These are phyloP conservation scores for Aporophyla lueneburgensis DNA, from an alignment of 2,888 invertebrate species.

Conservation along the genomic window DNA sequence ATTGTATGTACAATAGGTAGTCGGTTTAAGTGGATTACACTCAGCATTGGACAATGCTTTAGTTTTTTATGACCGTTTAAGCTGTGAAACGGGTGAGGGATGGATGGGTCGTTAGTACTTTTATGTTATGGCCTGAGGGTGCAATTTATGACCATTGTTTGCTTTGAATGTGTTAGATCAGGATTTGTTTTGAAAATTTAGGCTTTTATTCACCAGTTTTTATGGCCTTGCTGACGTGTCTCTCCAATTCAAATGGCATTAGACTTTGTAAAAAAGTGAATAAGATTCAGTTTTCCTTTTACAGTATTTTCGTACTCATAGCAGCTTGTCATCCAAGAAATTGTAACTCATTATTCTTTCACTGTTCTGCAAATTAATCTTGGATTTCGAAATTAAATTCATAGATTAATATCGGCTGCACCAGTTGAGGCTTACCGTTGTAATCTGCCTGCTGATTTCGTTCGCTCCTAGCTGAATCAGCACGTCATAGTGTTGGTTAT, in stretches of 20 bases:
- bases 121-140: conserved; percentile 74
- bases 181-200: conserved; percentile 47
- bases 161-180: conserved; percentile 65
- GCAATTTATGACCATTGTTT: conserved; percentile 78
- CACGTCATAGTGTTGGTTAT: conserved; percentile 4
- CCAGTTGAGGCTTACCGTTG: conserved; percentile 22
- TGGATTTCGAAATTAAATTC: conserved; percentile 9
- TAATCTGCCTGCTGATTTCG: conserved; percentile 47
- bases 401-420: conserved; percentile 36
- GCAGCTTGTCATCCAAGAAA: neutral
- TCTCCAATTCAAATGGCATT: neutral
- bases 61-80: conserved; percentile 82
- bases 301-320: neutral
- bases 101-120: conserved; percentile 78
- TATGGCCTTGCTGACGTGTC: conserved; percentile 10
- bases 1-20: conserved; percentile 72
- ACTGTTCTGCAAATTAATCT: conserved; percentile 35
- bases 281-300: neutral
- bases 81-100: conserved; percentile 74
- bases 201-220: conserved; percentile 24
- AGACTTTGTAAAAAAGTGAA: neutral
- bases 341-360: neutral
- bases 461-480: conserved; percentile 23
- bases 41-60: conserved; percentile 80
- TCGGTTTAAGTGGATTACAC: conserved; percentile 81